A percentile compares a stretch with the other conserved stretches of the same genome.
Conservation (phyloP, 2,797 vertebrate genomes). For the Rhabdophis nuchalis region DNA sequence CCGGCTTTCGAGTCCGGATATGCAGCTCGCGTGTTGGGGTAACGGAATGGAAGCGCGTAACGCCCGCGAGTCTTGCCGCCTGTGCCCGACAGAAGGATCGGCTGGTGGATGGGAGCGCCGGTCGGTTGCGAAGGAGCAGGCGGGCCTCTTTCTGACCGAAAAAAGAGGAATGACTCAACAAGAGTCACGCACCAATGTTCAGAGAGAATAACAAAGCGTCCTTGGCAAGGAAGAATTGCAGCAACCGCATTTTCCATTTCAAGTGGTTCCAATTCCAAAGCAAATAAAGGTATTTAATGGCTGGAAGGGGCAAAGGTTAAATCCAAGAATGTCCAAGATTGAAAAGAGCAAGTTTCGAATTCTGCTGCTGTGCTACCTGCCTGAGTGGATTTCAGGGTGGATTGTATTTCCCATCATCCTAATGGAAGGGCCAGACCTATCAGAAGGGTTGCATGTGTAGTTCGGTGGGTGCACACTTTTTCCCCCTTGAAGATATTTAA, state of each 20-base stretch:
- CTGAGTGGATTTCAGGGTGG: background rate
- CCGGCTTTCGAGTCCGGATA: background rate
- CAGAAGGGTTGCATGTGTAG: background rate
- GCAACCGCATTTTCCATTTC: background rate
- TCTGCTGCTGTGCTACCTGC: background rate
- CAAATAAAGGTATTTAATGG: background rate
- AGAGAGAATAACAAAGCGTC: background rate
- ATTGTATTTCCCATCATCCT: background rate
- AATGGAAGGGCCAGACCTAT: background rate
- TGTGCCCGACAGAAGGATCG: background rate
- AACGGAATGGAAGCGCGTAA: background rate
- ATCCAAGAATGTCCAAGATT: background rate
- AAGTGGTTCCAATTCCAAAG: background rate
- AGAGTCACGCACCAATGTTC: background rate
- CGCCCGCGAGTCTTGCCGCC: background rate
- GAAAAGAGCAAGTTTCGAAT: background rate
- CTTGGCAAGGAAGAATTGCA: background rate
- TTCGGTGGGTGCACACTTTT: background rate
- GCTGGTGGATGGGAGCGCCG: background rate
- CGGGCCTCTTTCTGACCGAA: background rate
- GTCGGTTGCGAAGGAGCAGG: background rate
- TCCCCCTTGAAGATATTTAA: background rate
- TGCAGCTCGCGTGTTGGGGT: background rate
- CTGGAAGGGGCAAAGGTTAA: background rate
- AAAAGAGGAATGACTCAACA: background rate